Percentiles rank a stretch among this genome's conserved stretches.
Evolutionary conservation across 2,888 invertebrate species (phyloP).

Genomic region (Oxycera nigricornis): DNA sequence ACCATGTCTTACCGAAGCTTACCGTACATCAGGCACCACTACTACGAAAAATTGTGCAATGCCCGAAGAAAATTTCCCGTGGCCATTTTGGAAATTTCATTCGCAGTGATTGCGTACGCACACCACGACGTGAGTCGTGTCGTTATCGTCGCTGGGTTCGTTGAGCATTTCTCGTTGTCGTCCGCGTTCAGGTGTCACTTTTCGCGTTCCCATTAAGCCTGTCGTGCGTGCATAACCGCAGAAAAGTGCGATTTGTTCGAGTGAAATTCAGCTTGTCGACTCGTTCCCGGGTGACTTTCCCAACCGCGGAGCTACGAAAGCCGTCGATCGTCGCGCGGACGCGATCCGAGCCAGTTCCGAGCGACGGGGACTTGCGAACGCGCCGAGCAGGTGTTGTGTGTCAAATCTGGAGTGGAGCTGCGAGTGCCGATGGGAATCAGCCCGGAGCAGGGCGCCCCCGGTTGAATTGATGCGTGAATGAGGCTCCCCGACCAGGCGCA

Average conservation of each 20-base stretch:
- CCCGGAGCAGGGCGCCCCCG: neutral
- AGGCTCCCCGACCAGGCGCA: neutral
- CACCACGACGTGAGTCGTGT: slow-evolving; percentile 48
- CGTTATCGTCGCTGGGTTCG: slow-evolving; percentile 7
- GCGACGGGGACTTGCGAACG: slow-evolving; percentile 47
- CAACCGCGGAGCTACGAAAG: neutral
- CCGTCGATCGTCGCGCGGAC: slow-evolving; percentile 37
- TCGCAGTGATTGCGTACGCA: slow-evolving; percentile 52
- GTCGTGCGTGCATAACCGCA: too few species aligned
- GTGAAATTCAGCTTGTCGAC: too few species aligned
- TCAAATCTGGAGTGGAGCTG: slow-evolving; percentile 42
- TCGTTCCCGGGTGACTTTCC: too few species aligned
- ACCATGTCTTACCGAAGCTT: neutral
- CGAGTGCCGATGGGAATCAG: neutral
- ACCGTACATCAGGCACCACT: neutral
- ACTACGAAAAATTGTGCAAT: slow-evolving; percentile 27
- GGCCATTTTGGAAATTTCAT: slow-evolving; percentile 41
- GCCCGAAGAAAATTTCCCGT: slow-evolving; percentile 35
- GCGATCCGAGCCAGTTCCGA: slow-evolving; percentile 34
- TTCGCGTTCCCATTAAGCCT: slow-evolving; percentile 1
- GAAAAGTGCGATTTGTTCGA: too few species aligned
- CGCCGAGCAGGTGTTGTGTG: slow-evolving; percentile 46
- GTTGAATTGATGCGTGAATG: neutral
- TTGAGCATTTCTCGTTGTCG: neutral
- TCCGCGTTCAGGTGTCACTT: slow-evolving; percentile 11